Percentiles rank a stretch among this genome's conserved stretches.
Evolutionary conservation across 2,888 invertebrate species (phyloP).

Genomic region (Drosophila koepferae): DNA sequence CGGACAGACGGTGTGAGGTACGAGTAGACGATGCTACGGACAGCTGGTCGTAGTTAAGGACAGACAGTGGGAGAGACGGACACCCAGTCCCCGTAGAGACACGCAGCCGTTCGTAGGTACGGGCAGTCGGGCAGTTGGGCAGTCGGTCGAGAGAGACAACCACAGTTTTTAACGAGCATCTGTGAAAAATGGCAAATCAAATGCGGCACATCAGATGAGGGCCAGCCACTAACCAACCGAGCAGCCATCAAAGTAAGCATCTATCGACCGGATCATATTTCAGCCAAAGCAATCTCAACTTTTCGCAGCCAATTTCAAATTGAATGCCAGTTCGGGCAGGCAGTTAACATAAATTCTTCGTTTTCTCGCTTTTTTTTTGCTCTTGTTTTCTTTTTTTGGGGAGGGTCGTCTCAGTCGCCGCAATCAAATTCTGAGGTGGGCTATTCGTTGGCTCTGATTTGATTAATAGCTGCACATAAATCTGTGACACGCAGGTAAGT

Average conservation of each 20-base stretch:
- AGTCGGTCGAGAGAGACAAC: neutral
- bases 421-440: slow-evolving; percentile 58
- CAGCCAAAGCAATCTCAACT: slow-evolving; percentile 67
- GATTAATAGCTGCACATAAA: slow-evolving; percentile 72
- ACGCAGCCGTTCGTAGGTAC: too few species aligned
- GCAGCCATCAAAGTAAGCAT: slow-evolving; percentile 14
- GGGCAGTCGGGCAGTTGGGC: neutral
- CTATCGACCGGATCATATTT: slow-evolving; percentile 55
- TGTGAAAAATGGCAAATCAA: slow-evolving; percentile 43
- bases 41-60: too few species aligned
- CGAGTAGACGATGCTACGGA: too few species aligned
- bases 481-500: slow-evolving; percentile 70
- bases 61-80: neutral
- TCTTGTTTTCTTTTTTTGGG: slow-evolving; percentile 21
- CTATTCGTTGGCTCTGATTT: slow-evolving; percentile 45
- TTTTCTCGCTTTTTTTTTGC: too few species aligned
- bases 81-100: too few species aligned
- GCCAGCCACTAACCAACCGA: slow-evolving; percentile 2
- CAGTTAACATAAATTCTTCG: slow-evolving; percentile 63
- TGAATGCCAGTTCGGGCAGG: slow-evolving; percentile 62
- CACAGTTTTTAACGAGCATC: slow-evolving; percentile 29
- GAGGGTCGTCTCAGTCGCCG: neutral
- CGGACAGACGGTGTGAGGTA: neutral
- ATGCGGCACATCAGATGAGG: slow-evolving; percentile 29
- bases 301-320: slow-evolving; percentile 75